phyloP scores from a whole-genome alignment of 1,140 invertebrate species.

The Scaptomyza montana region DNA sequence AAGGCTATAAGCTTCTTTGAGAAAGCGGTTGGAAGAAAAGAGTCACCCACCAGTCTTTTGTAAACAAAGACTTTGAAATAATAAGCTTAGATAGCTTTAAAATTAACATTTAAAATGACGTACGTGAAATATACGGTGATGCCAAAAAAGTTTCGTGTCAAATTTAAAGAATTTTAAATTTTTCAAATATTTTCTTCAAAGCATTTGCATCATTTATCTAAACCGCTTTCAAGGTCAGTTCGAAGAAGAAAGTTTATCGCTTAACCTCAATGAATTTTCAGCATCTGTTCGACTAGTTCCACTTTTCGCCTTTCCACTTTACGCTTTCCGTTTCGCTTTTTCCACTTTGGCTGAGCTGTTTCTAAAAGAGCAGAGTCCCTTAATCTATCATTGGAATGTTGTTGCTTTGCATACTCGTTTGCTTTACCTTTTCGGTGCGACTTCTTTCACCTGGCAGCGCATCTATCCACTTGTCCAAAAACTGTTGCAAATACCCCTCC shows the following conservation, averaged over 20 bases:
- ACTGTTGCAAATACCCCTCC: conserved; percentile 5
- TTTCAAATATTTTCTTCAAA: neutral
- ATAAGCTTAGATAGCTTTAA: neutral
- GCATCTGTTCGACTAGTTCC: conserved; percentile 14
- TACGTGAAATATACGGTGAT: neutral
- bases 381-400: conserved; percentile 40
- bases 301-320: neutral
- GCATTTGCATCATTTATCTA: conserved; percentile 26
- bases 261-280: conserved; percentile 33
- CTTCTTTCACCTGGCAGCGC: conserved; percentile 21
- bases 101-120: neutral
- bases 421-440: conserved; percentile 22
- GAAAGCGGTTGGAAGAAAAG: neutral
- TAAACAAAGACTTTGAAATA: no score
- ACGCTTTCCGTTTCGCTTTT: neutral
- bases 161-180: neutral
- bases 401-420: conserved; percentile 21
- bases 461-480: conserved; percentile 34
- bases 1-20: neutral
- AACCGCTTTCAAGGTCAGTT: conserved; percentile 33
- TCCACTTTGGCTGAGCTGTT: conserved; percentile 11
- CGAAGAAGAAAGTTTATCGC: conserved; percentile 13
- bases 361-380: conserved; percentile 11
- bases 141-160: no score
- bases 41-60: no score